Conservation (phyloP, 2,113 vertebrate genomes). For the Calyptomena viridis region DNA sequence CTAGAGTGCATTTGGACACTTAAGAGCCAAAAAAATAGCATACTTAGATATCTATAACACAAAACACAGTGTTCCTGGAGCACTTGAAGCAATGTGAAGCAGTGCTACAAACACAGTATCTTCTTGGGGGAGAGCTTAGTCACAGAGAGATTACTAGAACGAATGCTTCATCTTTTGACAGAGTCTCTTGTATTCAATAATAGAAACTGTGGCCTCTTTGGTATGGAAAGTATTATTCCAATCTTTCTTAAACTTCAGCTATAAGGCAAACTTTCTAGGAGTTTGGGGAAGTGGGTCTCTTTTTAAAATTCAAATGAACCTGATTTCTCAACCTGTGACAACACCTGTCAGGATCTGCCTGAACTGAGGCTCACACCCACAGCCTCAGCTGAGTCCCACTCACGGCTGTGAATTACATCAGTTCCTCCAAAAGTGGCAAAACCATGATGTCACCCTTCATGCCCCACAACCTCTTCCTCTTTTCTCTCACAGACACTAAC, state of each 20-base stretch:
- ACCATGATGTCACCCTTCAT: not conserved
- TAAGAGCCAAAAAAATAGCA: not conserved
- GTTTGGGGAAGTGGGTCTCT: not conserved
- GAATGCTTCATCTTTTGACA: not conserved
- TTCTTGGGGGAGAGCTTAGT: not conserved
- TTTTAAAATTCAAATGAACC: not conserved
- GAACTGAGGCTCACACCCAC: not conserved
- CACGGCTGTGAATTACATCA: not conserved
- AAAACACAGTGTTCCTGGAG: not conserved
- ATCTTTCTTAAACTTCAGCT: not conserved
- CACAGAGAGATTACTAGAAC: not conserved
- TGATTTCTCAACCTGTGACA: not conserved
- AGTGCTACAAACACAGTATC: not conserved
- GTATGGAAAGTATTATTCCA: not conserved
- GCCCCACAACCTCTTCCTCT: not conserved
- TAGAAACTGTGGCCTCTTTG: not conserved
- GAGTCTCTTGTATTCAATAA: not conserved
- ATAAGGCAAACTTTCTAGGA: not conserved
- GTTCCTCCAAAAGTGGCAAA: not conserved
- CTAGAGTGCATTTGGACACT: not conserved
- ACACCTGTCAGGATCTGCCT: not conserved
- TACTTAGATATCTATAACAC: not conserved
- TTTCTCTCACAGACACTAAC: not conserved
- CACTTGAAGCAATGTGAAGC: fast-evolving
- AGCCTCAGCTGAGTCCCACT: not conserved